A percentile compares a stretch with the other conserved stretches of the same genome.
Evolutionary conservation across 2,888 invertebrate species (phyloP).

Genomic region (Cataglyphis livida): DNA sequence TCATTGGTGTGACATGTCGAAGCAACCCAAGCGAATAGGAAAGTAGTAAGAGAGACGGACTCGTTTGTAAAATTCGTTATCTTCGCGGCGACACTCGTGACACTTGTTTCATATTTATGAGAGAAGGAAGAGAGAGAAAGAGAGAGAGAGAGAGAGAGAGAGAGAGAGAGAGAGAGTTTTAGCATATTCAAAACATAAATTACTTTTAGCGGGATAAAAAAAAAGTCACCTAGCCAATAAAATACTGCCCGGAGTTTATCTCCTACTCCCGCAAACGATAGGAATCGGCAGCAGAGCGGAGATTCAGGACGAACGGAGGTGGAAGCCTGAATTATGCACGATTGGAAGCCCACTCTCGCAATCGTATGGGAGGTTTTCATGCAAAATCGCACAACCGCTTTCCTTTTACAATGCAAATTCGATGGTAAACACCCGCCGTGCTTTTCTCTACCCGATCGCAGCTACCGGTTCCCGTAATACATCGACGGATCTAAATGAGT

Average conservation of each 20-base stretch:
- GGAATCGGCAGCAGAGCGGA: constrained; percentile 11
- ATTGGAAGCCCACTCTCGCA: constrained; percentile 64
- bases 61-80: constrained; percentile 81
- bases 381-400: constrained; percentile 64
- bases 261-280: constrained; percentile 65
- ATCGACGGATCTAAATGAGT: constrained; percentile 57
- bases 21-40: constrained; percentile 24
- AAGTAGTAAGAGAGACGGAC: constrained; percentile 39
- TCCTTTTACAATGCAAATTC: constrained; percentile 77
- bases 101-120: constrained; percentile 82
- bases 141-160: constrained; percentile 73
- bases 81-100: constrained; percentile 70
- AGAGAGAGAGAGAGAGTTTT: constrained; percentile 77
- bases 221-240: constrained; percentile 81
- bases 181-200: constrained; percentile 83
- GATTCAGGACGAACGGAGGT: constrained; percentile 26
- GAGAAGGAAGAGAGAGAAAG: constrained; percentile 74
- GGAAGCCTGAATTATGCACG: constrained; percentile 74
- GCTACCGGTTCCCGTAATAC: constrained; percentile 50
- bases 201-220: constrained; percentile 78
- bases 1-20: not conserved
- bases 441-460: constrained; percentile 60
- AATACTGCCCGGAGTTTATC: constrained; percentile 81
- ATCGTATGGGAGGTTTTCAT: constrained; percentile 61
- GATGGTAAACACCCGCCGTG: constrained; percentile 64